Evolutionary conservation across 1,140 invertebrate species (phyloP).

Genomic region (Pseudomyrmex cubaensis): DNA sequence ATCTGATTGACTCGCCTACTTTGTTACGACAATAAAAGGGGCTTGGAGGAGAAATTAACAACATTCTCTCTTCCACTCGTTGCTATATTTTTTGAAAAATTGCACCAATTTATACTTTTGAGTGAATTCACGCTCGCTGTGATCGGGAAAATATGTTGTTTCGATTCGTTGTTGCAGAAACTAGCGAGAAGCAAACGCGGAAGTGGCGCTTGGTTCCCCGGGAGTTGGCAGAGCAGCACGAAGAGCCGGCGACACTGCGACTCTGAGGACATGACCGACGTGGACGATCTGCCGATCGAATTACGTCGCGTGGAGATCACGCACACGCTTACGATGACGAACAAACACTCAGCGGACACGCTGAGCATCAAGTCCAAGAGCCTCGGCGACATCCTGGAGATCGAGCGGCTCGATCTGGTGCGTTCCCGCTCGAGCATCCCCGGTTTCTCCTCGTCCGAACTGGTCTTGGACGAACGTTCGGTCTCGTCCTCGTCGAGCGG

Average conservation of each 20-base stretch:
- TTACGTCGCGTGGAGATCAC: slow-evolving; percentile 93
- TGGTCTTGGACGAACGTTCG: slow-evolving; percentile 75
- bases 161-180: slow-evolving; percentile 85
- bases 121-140: not conserved
- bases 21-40: too few species aligned
- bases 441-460: slow-evolving; percentile 85
- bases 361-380: slow-evolving; percentile 91
- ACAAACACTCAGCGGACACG: slow-evolving; percentile 82
- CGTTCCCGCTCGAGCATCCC: slow-evolving; percentile 91
- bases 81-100: too few species aligned
- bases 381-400: slow-evolving; percentile 91
- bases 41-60: too few species aligned
- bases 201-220: slow-evolving; percentile 90
- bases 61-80: not conserved
- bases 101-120: too few species aligned
- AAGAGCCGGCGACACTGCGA: slow-evolving; percentile 86
- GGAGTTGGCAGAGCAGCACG: slow-evolving; percentile 89
- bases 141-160: not conserved
- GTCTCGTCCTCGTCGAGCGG: slow-evolving; percentile 75
- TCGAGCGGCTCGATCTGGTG: slow-evolving; percentile 88
- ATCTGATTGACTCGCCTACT: too few species aligned
- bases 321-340: slow-evolving; percentile 81
- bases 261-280: slow-evolving; percentile 87
- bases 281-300: slow-evolving; percentile 94
- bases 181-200: slow-evolving; percentile 90